phyloP scores from a whole-genome alignment of 2,113 vertebrate genomes.

The Passer domesticus region DNA sequence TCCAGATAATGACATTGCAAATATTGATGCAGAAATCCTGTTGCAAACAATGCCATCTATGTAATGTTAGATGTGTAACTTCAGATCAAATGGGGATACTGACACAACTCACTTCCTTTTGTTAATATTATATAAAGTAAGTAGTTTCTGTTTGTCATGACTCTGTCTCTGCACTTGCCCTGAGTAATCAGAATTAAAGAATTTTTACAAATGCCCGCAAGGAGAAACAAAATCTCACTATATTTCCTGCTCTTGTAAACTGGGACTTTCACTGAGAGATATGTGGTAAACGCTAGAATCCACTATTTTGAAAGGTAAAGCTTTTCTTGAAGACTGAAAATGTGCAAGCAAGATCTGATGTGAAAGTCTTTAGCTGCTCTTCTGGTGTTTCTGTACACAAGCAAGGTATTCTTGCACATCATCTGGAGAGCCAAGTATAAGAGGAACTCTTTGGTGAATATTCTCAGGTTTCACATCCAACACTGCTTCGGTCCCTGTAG shows the following conservation, averaged over 20 bases:
- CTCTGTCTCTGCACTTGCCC: neutral
- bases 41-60: neutral
- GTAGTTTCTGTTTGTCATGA: neutral
- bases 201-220: neutral
- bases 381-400: conserved; percentile 85
- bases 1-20: neutral
- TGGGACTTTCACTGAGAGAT: neutral
- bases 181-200: neutral
- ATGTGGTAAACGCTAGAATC: neutral
- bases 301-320: neutral
- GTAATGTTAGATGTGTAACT: neutral
- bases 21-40: neutral
- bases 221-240: neutral
- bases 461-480: conserved; percentile 88
- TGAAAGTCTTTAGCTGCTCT: conserved; percentile 32
- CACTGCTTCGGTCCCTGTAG: conserved; percentile 85
- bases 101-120: neutral
- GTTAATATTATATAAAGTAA: neutral
- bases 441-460: conserved; percentile 90
- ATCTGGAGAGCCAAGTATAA: conserved; percentile 88
- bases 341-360: neutral
- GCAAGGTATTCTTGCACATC: conserved; percentile 91
- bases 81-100: neutral
- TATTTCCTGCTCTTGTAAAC: neutral
- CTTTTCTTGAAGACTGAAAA: neutral